Conservation (phyloP, 2,797 vertebrate species). For the Coregonus ussuriensis region DNA sequence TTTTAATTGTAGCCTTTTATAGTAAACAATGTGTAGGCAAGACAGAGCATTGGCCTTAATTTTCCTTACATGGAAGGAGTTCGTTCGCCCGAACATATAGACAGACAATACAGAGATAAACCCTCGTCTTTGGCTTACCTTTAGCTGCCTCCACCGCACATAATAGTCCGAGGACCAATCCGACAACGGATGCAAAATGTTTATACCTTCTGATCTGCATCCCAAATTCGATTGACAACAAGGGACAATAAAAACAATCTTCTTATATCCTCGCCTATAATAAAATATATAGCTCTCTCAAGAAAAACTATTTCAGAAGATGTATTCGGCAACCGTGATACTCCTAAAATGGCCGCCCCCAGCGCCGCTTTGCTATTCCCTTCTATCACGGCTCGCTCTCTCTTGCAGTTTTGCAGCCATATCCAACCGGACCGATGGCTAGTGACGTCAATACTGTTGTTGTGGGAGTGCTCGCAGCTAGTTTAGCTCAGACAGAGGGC, state of each 20-base stretch:
- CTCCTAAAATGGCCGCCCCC: conserved; percentile 83
- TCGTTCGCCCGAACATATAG: conserved; percentile 15
- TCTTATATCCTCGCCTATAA: conserved; percentile 51
- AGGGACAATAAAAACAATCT: conserved; percentile 31
- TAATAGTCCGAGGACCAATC: conserved; percentile 79
- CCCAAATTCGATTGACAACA: conserved; percentile 67
- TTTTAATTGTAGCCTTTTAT: not conserved
- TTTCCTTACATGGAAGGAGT: not conserved
- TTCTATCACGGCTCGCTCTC: conserved; percentile 62
- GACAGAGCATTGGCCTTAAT: not conserved
- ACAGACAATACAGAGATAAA: conserved; percentile 47
- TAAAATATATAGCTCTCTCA: conserved; percentile 38
- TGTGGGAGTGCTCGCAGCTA: conserved; percentile 69
- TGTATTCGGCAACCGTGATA: conserved; percentile 66
- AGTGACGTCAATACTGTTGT: conserved; percentile 79
- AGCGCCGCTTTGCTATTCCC: conserved; percentile 66
- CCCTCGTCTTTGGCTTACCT: conserved; percentile 71
- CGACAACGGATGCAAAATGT: conserved; percentile 72
- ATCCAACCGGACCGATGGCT: conserved; percentile 57
- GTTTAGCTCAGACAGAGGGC: conserved; percentile 47
- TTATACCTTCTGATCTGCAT: conserved; percentile 77
- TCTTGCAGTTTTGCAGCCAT: conserved; percentile 63
- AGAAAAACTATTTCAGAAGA: conserved; percentile 73
- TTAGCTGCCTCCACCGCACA: conserved; percentile 78
- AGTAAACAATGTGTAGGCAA: not conserved